Conservation (phyloP, 2,797 vertebrate genomes). For the Diceros bicornis region DNA sequence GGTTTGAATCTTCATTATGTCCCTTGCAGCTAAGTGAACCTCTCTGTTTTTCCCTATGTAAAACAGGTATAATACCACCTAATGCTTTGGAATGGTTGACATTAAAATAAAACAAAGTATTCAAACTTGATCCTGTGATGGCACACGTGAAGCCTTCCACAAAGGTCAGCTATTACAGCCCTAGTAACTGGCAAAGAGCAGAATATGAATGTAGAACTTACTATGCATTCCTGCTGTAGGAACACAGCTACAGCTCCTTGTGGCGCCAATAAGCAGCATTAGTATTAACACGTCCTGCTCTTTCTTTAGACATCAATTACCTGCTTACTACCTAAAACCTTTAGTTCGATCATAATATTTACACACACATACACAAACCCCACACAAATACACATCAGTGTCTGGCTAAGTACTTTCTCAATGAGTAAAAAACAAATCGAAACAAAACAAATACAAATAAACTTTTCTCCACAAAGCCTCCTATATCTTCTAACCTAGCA, state of each 20-base stretch:
- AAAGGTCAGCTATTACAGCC: neutral
- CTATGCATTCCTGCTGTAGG: neutral
- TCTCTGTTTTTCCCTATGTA: neutral
- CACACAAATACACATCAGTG: neutral
- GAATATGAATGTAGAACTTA: neutral
- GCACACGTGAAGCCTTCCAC: neutral
- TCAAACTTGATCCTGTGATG: neutral
- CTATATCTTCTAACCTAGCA: neutral
- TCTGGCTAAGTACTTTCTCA: neutral
- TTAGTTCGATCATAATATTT: neutral
- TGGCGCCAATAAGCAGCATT: neutral
- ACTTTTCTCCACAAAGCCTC: neutral
- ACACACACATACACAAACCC: neutral
- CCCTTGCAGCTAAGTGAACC: neutral
- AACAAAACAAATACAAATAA: conserved; percentile 3
- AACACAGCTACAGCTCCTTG: neutral
- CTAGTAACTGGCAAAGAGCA: neutral
- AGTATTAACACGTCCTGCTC: neutral
- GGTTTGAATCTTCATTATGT: neutral
- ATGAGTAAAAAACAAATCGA: neutral
- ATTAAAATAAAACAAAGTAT: neutral
- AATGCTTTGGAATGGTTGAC: neutral
- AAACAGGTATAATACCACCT: neutral
- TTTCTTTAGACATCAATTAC: neutral
- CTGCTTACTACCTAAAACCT: neutral